Percentiles rank a stretch among this genome's conserved stretches.
Evolutionary conservation across 2,797 vertebrate genomes (phyloP).

Genomic region (Cirrhinus mrigala): DNA sequence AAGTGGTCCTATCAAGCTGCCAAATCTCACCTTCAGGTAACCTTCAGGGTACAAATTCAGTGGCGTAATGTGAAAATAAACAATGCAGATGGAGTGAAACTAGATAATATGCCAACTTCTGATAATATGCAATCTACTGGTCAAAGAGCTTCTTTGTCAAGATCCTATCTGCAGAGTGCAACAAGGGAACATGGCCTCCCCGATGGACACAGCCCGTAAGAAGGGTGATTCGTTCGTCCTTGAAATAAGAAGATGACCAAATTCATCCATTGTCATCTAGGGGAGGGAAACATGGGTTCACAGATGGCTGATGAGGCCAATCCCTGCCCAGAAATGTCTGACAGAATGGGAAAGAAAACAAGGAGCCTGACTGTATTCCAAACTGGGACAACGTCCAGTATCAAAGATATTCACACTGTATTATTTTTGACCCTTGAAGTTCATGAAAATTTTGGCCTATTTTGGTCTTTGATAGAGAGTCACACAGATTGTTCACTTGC

Average conservation of each 20-base stretch:
- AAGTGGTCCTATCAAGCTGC: neutral
- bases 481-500: neutral
- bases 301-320: too few species aligned
- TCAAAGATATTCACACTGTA: neutral
- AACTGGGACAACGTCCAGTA: too few species aligned
- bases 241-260: too few species aligned
- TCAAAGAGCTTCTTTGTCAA: neutral
- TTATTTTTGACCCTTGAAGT: neutral
- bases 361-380: neutral
- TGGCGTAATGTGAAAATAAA: neutral
- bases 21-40: neutral
- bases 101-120: neutral
- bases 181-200: neutral
- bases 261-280: too few species aligned
- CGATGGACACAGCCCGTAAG: neutral
- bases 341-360: neutral
- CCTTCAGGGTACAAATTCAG: neutral
- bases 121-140: neutral
- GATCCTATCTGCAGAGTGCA: neutral
- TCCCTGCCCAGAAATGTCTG: too few species aligned
- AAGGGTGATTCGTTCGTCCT: neutral
- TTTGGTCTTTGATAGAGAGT: neutral
- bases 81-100: neutral
- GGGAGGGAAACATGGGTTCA: too few species aligned
- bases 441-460: neutral